Base-by-base conservation (phyloP, 2,113 vertebrate genomes). In the Oncorhynchus keta region DNA sequence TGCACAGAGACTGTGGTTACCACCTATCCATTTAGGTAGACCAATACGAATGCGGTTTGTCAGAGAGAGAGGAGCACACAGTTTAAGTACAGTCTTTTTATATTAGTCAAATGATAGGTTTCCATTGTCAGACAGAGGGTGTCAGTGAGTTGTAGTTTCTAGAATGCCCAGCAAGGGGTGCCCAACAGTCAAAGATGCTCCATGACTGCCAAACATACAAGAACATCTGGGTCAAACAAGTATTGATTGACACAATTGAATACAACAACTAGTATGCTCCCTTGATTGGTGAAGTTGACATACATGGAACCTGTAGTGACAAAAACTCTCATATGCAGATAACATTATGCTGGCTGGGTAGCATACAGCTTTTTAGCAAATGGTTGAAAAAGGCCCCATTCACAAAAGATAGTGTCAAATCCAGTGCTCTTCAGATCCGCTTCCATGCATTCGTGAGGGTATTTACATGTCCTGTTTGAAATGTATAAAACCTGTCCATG, bases 341-440 rank as follows among this genome's bases (percentile, higher is more conserved):
- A 86, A 90, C 82, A 86, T 86, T 89, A 89, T 85, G 86, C 78
- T 86, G 89, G 87, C 90, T 90, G 18, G 39, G 89, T 87, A 80
- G 79, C 76, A 81, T 70, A 83, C 68, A 77, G 77, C 85, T 20
- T 89, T 90, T 90, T 90, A 89, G 90, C 87, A 89, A 89, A 89
- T 80, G 84, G 82, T 83, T 81, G 84, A 88, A 85, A 90, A 92
- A 87, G 89, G 89, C 89, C 81, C 87, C 49, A 28, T 30, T 73
- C 51, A 83, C 79, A 55, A 76, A 2, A 26, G 14, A 61, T 73
- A 49, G 68, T 69, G 68, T 62, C 22, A 45, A 83, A 68, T 82
- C 70, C 57, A 32, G 48, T 68, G 77, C 79, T 76, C 72, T 67
- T 82, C 85, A 70, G 77, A 71, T 83, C 62, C 76, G 57, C 82